phyloP scores from a whole-genome alignment of 2,888 invertebrate genomes.

The Stenurella melanura region DNA sequence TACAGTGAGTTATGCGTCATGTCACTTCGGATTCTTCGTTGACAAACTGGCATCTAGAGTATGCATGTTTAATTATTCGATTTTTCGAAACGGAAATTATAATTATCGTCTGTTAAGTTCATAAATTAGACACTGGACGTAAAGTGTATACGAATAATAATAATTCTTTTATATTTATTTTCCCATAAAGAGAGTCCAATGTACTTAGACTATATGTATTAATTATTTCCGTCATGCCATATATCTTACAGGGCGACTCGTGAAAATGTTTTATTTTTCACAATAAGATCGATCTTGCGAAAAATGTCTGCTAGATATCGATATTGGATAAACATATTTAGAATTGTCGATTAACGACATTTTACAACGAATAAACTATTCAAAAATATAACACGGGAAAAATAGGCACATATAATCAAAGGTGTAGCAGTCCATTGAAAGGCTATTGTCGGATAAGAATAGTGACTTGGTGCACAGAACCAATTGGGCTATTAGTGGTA shows the following conservation, averaged over 20 bases:
- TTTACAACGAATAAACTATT: too few species aligned
- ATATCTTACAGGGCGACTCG: slow-evolving; percentile 6
- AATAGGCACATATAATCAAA: too few species aligned
- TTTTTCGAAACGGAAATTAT: slow-evolving; percentile 32
- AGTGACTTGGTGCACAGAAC: too few species aligned
- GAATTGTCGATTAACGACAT: too few species aligned
- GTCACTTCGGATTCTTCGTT: neutral
- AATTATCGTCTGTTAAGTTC: slow-evolving; percentile 24
- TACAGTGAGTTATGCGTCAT: slow-evolving; percentile 1
- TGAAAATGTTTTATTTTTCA: neutral
- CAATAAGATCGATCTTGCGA: too few species aligned
- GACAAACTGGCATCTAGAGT: slow-evolving; percentile 5
- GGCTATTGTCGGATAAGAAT: too few species aligned
- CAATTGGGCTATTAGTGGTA: too few species aligned
- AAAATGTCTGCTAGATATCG: too few species aligned
- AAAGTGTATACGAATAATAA: slow-evolving; percentile 21
- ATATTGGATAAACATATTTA: too few species aligned
- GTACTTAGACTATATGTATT: slow-evolving; percentile 16
- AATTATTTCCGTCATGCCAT: slow-evolving; percentile 23
- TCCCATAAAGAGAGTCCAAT: slow-evolving; percentile 31
- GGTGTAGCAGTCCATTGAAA: too few species aligned
- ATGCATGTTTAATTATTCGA: slow-evolving; percentile 25
- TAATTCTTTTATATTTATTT: slow-evolving; percentile 30
- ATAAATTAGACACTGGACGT: slow-evolving; percentile 29
- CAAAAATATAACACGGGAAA: too few species aligned